Base-by-base conservation (phyloP, 2,888 invertebrate species). In the Synanthedon vespiformis region DNA sequence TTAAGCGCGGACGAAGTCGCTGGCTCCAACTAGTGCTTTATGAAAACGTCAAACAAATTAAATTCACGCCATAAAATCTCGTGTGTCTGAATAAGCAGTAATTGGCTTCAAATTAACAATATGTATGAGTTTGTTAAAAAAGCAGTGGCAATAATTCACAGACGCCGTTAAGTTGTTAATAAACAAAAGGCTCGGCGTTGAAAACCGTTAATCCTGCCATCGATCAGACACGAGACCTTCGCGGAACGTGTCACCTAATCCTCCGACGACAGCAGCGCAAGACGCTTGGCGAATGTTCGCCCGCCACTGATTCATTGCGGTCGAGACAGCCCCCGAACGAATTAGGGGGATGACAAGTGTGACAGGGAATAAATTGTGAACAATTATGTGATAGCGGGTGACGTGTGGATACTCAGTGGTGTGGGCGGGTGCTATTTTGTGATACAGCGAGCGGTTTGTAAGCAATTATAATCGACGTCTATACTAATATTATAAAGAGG, bases 231-330 rank as follows among this genome's bases (percentile, higher is more conserved):
- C 55, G 56, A 59, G 68, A 61, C 74, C 74, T 85, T 84, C 84
- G 76, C 66, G 75, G 84, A 85, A 84, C 76, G 78, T 79, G 78
- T 68, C 64, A 57, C 55, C 47, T 82, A 82, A 84, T 80, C 84
- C 74, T 54, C 54, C 67, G 75, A 67, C 60, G 82, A 79, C 79
- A 78, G 71, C 59, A 61, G 64, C 62, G 34, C 34, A 34, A 34
- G 64, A 64, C 65, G 65, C 72, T 74, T 66, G 61, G 62, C 63
- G 65, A 65, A 68, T 60, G 58, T 51, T 44, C 51, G 56, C 52
- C 54, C 51, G 51, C 16, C 58, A 58, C 55, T 67, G 64, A 68
- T 63, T 67, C 58, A 69, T 63, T 58, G 63, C 64, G 62, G 63
- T 61, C 54, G 56, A 51, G 55, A 54, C 59, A 59, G 51, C 57